phyloP scores from a whole-genome alignment of 2,113 vertebrate genomes.

The Phoxinus phoxinus region DNA sequence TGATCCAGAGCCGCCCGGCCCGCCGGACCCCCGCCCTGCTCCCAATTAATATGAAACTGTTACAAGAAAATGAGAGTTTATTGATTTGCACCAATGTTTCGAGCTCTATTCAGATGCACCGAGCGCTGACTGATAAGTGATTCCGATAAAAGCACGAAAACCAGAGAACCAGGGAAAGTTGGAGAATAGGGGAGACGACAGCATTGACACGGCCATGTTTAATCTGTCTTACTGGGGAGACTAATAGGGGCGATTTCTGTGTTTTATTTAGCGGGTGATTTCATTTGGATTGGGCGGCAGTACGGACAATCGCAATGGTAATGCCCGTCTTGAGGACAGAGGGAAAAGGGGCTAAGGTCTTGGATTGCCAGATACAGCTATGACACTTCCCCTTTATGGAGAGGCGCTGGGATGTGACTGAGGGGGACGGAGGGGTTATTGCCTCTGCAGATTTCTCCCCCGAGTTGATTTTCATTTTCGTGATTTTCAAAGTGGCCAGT shows the following conservation, averaged over 20 bases:
- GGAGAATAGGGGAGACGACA: conserved; percentile 79
- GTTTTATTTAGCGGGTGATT: conserved; percentile 87
- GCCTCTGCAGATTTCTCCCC: conserved; percentile 61
- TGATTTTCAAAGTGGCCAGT: conserved; percentile 64
- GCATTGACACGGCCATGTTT: conserved; percentile 85
- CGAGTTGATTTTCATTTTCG: conserved; percentile 65
- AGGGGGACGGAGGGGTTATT: conserved; percentile 58
- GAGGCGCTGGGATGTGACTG: conserved; percentile 63
- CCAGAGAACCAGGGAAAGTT: conserved; percentile 63
- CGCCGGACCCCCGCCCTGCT: conserved; percentile 50
- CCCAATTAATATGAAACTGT: conserved; percentile 93
- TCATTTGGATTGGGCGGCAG: conserved; percentile 72
- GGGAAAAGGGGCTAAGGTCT: conserved; percentile 49
- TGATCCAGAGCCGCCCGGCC: conserved; percentile 77
- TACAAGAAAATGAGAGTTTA: conserved; percentile 95
- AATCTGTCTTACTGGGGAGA: conserved; percentile 84
- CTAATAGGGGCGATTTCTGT: conserved; percentile 86
- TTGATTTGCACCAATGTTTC: conserved; percentile 88
- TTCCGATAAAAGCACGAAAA: conserved; percentile 82
- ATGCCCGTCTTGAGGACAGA: conserved; percentile 35
- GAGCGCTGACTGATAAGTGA: conserved; percentile 88
- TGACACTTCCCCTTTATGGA: conserved; percentile 62
- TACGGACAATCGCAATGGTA: conserved; percentile 55
- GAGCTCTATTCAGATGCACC: conserved; percentile 88
- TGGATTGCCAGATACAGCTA: conserved; percentile 54